Conservation (phyloP, 1,140 invertebrate genomes). For the Cheumatopsyche charites region DNA sequence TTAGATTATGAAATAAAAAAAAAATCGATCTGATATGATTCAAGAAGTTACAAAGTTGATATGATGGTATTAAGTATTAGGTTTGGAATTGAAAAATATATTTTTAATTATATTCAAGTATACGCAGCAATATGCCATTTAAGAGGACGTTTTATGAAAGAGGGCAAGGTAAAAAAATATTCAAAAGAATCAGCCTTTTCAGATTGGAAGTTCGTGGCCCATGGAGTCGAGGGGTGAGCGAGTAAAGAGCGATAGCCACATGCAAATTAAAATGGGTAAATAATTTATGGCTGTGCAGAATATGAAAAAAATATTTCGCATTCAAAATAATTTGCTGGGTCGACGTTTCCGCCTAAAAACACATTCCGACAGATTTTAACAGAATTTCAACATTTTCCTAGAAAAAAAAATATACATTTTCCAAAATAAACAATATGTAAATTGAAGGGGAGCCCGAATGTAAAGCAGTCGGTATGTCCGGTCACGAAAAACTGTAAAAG, state of each 20-base stretch:
- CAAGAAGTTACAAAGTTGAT: too few relatives aligned
- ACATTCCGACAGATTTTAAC: constrained; percentile 9
- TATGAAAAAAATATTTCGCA: constrained; percentile 46
- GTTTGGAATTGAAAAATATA: too few relatives aligned
- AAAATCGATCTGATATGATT: too few relatives aligned
- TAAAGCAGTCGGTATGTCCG: too few relatives aligned
- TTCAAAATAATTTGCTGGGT: constrained; percentile 42
- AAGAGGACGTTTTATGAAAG: too few relatives aligned
- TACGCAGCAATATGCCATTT: too few relatives aligned
- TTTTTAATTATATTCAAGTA: too few relatives aligned
- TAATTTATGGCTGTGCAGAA: constrained; percentile 45
- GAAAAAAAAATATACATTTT: background rate
- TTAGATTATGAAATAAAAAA: too few relatives aligned
- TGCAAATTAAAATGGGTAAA: constrained; percentile 49
- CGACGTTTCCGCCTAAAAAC: constrained; percentile 9
- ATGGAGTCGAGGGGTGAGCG: background rate
- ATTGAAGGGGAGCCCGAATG: too few relatives aligned
- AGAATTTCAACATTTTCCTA: background rate
- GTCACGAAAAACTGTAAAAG: too few relatives aligned
- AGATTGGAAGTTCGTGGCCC: constrained; percentile 14
- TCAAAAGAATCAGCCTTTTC: background rate
- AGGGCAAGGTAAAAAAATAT: background rate
- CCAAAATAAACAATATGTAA: too few relatives aligned
- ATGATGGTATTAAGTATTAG: too few relatives aligned
- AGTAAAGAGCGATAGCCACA: constrained; percentile 40